Evolutionary conservation across 2,888 invertebrate genomes (phyloP), one percentile per base, ranked within the genome.

Genomic region (Mythimna ferrago): DNA sequence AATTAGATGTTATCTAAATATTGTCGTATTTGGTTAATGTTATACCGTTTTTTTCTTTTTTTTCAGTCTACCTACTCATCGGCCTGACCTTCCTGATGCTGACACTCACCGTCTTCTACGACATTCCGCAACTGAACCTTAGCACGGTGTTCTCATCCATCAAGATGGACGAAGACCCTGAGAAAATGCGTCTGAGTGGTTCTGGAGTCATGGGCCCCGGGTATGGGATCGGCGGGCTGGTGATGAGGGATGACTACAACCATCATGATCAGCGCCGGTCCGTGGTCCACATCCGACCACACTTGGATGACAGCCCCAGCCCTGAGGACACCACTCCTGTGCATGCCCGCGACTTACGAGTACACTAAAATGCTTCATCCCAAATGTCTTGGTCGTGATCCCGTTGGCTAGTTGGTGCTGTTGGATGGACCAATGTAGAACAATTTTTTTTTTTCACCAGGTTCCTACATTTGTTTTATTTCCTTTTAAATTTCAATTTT

Each of bases 61-160:
- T 92, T 91, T n/a, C 96, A 98, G 98, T 97, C 80, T 98, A 98
- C 93, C 96, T 98, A n/a, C 95, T 98, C 88, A 89, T 97, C 89
- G 99, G 99, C 51, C 97, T 99, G 79, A 97, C 98, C 26, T 98
- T 98, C 94, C 97, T 98, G 97, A 98, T 99, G 98, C 96, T 98
- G 86, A 97, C 98, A 19, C 94, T 99, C 89, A 98, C 98, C 2
- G 98, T 98, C 41, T 98, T 98, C 95, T 98, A 98, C 94, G 98
- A 98, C 92, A 98, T 99, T 85, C 99, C 99, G 6, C 98, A 99
- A 94, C 96, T 99, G 86, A 98, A 99, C 93, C 94, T 99, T 74
- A 98, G 98, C 83, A 97, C 97, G 77, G 97, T 98, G 60, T 98
- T 98, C 93, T 97, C 98, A 65, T 96, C 97, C 80, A 97, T 97